Conservation (phyloP, 2,113 vertebrate genomes). For the Pollimyrus isidori region DNA sequence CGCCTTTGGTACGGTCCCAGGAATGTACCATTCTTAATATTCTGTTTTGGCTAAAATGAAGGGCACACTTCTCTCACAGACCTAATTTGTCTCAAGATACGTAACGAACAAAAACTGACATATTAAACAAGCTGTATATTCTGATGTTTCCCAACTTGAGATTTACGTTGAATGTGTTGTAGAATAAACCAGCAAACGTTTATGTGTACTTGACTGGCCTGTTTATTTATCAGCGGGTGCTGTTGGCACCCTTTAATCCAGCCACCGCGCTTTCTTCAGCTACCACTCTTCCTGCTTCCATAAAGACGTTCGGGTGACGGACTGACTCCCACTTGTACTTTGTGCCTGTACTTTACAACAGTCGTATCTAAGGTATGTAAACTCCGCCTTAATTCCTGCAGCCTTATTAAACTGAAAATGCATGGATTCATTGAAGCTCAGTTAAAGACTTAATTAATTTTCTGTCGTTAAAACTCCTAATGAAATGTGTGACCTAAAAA, state of each 20-base stretch:
- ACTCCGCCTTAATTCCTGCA: background rate
- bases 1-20: background rate
- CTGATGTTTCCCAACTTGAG: constrained; percentile 39
- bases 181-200: constrained; percentile 66
- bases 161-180: constrained; percentile 75
- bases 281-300: background rate
- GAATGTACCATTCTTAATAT: background rate
- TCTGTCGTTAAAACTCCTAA: background rate
- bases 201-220: constrained; percentile 14
- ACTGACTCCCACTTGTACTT: background rate
- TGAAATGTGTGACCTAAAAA: background rate
- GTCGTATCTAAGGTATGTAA: background rate
- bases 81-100: constrained; percentile 64
- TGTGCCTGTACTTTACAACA: background rate
- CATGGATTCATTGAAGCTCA: background rate
- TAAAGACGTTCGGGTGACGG: background rate
- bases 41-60: constrained; percentile 15
- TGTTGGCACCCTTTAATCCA: background rate
- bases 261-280: background rate
- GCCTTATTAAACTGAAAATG: background rate
- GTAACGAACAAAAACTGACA: constrained; percentile 51
- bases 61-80: constrained; percentile 57
- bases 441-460: background rate
- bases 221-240: background rate
- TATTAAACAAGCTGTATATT: constrained; percentile 39